Evolutionary conservation across 1,140 invertebrate genomes (phyloP), one percentile per base, ranked within the genome.

Genomic region (Drosophila santomea): DNA sequence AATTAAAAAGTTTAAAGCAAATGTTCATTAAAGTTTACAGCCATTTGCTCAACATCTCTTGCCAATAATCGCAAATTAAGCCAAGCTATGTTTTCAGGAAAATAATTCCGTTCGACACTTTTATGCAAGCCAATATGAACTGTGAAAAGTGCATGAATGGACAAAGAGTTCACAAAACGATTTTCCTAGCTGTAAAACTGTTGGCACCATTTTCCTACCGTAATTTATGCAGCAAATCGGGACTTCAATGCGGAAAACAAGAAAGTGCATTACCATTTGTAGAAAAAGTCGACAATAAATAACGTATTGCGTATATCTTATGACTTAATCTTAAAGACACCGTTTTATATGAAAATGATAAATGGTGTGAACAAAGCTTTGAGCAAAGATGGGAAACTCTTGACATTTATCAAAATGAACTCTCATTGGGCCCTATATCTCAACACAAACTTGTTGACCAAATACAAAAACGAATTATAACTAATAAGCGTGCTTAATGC

Each of bases 381-480:
- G 23, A 48, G 20, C 10, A 39, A 48, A 58, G 50, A 36, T 50
- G 66, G 51, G 25, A 51, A 15, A 17, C 35, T 45, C 60, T 39
- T 59, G 62, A 61, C 62, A 78, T 88, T 79, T 60, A 83, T 83
- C 75, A 88, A 50, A 39, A 39, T n/a, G 25, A 69, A 14, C 17
- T 55, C 44, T 39, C 45, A 47, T 14, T 55, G 43, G 38, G 43
- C 51, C 66, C 64, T 68, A 54, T 3, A 32, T 38, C 55, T 44
- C 23, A 72, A 68, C 69, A 54, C 41, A 38, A 58, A 63, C 57
- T 71, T 86, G 66, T 80, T 80, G 72, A 61, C 76, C 47, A 85
- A 85, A 80, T 64, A 85, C 77, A 80, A 80, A 66, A 55, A 61
- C 56, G 60, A 68, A 82, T 88, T 88, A 88, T 76, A 86, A 58